Base-by-base conservation (phyloP, 2,888 invertebrate genomes). In the Rutpela maculata region DNA sequence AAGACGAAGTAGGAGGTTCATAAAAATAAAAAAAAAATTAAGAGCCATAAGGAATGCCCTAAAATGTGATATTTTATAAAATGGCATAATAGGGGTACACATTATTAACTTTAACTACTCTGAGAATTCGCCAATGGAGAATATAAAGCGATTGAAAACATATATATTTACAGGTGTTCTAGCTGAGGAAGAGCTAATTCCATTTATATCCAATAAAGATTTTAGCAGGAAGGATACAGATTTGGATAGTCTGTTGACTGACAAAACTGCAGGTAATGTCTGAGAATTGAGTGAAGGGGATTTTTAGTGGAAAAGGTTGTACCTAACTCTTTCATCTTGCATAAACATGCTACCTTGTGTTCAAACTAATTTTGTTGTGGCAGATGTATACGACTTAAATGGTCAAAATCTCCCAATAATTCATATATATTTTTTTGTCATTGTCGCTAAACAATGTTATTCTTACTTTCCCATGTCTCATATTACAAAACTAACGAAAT, bases 161-260 rank as follows among this genome's bases (percentile, higher is more conserved):
- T 50, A 67, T 55, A 18, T 71, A 35, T 68, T 87, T 85, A 18
- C 73, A 88, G 88, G 84, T 68, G 80, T 88, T 50, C 77, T 90
- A 38, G 88, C 88, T 57, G 90, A 90, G 82, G 88, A 88, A 38
- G 90, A 90, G 69, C 86, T 90, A 57, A 88, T 90, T 77, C 88
- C 90, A 12, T 89, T 88, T 59, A 87, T 89, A 71, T 76, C 84
- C 17, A 85, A 86, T 57, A 87, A 86, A 71, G 86, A 88, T 79
- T 83, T 86, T 63, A 83, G 80, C 26, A 84, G 83, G 55, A 82
- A 81, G 31, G 88, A 88, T 76, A 79, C 85, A 26, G 88, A 88
- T 82, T 78, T 87, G 57, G 89, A 89, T 59, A 88, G 88, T 84
- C 79, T 87, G 59, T 80, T 87, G 75, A 88, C 88, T 75, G 89